Base-by-base conservation (phyloP, 2,888 invertebrate species). In the Hirtodrosophila confusa region DNA sequence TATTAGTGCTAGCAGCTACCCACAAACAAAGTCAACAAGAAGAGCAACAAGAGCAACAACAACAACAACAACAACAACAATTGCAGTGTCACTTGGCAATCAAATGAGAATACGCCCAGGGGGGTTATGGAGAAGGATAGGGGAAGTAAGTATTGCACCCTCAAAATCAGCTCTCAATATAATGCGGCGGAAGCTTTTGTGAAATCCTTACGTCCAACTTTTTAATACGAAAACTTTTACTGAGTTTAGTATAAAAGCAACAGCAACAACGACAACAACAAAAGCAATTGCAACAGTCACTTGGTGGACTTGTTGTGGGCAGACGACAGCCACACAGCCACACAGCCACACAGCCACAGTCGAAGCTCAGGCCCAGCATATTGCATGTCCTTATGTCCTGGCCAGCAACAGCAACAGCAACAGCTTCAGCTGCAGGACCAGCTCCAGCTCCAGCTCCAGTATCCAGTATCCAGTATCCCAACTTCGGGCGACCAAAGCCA, bases 201-300 rank as follows among this genome's bases (percentile, higher is more conserved):
- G 82, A 84, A 85, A 85, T 84, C 87, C 85, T 80, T 78, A 80
- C 82, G 88, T 83, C 71, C 84, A 85, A 88, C 87, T 85, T 85
- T 85, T 85, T 85, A 85, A 85, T 85, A 86, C 85, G 87, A 85
- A 85, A 85, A 85, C 85, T 85, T 85, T 85, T 69, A 63, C 80
- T 50, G 65, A 77, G 80, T 72, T 88, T 70, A 77, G 80, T 69
- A 85, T 82, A 55, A 85, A 75, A 71, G 78, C 80, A 80, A 69
- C 45, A 61, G 37, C 49, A 56, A 48, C 51, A 69, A 41, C 49
- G 47, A 63, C 62, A 72, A 69, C 84, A 78, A 69, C 80, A 71
- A 76, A 85, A 83, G 80, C 86, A 82, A 74, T 82, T 85, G 88
- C 88, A 83, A 82, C 86, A 85, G 83, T 86, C 86, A 82, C 83